Base-by-base conservation (phyloP, 2,113 vertebrate species). In the Brachypteracias leptosomus region DNA sequence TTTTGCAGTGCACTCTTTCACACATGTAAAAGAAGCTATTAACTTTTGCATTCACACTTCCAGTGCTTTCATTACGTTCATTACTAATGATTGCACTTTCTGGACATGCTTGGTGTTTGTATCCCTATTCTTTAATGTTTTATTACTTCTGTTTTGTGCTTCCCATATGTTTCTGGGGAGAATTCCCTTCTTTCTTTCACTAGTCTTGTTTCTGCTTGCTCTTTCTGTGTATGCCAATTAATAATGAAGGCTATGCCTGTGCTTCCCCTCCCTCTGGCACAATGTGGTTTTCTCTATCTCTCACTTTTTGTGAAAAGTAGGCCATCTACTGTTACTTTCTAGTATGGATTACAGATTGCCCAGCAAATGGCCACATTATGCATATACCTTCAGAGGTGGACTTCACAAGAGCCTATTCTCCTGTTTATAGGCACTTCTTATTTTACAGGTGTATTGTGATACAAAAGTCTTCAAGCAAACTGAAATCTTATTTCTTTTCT, bases 301-400 rank as follows among this genome's bases (percentile, higher is more conserved):
- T 96, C 94, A 61, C 97, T 98, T 97, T 94, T 95, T 97, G 97
- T 97, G 98, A 97, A 97, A 97, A 94, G 98, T 97, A 95, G 96
- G 98, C 98, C 98, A 98, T 93, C 98, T 98, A 97, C 98, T 97
- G 98, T 97, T 97, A 81, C 70, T 85, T 97, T 98, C 88, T 90
- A 97, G 97, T 97, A 98, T 96, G 95, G 67, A 92, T 95, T 97
- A 61, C 75, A 86, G 88, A 95, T 89, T 1, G 3, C 70, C 44
- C 81, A 95, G 77, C 40, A 87, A 55, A 74, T 35, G 70, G 70
- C 40, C 31, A 12, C 59, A 10, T 26, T 58, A n/a, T 29, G 40
- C 33, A 7, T 47, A 35, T 1, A 61, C 36, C n/a, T 40, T 77
- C 70, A 35, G 89, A 93, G 74, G 36, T 35, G 71, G n/a, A 72